Percentiles rank a stretch among this genome's conserved stretches.
Evolutionary conservation across 1,140 invertebrate genomes (phyloP).

Genomic region (Eufriesea mexicana): DNA sequence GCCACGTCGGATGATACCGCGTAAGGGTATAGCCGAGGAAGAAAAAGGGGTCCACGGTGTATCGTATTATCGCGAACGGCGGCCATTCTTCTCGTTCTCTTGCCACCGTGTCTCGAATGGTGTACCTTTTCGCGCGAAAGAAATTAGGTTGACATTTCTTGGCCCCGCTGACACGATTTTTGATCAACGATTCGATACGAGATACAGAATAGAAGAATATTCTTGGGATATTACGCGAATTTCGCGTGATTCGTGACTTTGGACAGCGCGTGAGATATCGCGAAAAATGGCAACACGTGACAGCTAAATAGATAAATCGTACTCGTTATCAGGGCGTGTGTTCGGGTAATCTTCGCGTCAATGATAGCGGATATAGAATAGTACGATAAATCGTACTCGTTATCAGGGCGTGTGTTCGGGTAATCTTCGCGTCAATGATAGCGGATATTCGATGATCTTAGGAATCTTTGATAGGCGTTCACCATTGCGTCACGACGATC

Average conservation of each 20-base stretch:
- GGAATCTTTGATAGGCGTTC: not conserved
- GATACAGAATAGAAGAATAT: too few relatives aligned
- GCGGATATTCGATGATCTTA: not conserved
- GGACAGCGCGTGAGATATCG: too few relatives aligned
- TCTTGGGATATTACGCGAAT: not conserved
- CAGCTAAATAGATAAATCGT: too few relatives aligned
- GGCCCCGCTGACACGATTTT: not conserved
- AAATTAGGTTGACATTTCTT: not conserved
- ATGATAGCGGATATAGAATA: not conserved
- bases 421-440: not conserved
- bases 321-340: not conserved
- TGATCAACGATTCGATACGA: not conserved
- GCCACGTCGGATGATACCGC: slow-evolving; percentile 37
- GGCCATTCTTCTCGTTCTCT: not conserved
- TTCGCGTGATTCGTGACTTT: too few relatives aligned
- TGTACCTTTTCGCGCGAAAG: too few relatives aligned
- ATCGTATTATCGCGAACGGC: slow-evolving; percentile 27
- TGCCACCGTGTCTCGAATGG: too few relatives aligned
- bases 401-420: not conserved
- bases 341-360: not conserved
- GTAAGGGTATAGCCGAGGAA: slow-evolving; percentile 39
- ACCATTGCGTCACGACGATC: not conserved
- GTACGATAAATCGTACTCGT: not conserved
- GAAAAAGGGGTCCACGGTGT: slow-evolving; percentile 22
- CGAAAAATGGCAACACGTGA: too few relatives aligned